These are phyloP conservation scores for Stercorarius parasiticus DNA, from an alignment of 2,113 vertebrate genomes.

Conservation along the genomic window DNA sequence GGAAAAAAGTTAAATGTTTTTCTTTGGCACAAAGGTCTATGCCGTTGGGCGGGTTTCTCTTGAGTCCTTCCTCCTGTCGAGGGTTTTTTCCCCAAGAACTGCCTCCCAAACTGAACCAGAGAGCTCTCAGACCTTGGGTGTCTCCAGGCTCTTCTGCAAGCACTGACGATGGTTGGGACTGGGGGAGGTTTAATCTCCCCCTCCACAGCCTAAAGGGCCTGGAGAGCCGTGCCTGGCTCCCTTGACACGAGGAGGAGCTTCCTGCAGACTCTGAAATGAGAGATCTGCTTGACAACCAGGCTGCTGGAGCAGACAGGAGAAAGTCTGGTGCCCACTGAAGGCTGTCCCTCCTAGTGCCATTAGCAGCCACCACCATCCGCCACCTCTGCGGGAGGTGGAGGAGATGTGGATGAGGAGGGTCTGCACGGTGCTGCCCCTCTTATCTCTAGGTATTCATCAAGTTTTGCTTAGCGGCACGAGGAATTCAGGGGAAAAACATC, in stretches of 20 bases:
- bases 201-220: background rate
- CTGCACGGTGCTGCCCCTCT: background rate
- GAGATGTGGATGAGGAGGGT: background rate
- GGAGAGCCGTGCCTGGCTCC: background rate
- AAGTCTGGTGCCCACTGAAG: background rate
- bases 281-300: background rate
- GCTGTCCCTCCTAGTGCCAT: background rate
- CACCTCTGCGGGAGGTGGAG: background rate
- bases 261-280: background rate
- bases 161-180: fast-evolving
- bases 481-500: background rate
- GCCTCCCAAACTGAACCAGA: background rate
- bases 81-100: background rate
- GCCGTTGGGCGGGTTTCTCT: background rate
- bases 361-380: background rate
- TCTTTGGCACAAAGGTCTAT: background rate
- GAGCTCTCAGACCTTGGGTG: background rate
- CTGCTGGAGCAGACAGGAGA: background rate
- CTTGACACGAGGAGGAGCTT: fast-evolving
- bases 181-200: background rate
- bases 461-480: background rate
- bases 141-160: background rate
- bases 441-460: background rate
- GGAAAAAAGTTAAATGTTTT: background rate
- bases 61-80: background rate